Percentiles rank a stretch among this genome's conserved stretches.
Conservation (phyloP, 1,140 invertebrate species). For the Callitettix versicolor region DNA sequence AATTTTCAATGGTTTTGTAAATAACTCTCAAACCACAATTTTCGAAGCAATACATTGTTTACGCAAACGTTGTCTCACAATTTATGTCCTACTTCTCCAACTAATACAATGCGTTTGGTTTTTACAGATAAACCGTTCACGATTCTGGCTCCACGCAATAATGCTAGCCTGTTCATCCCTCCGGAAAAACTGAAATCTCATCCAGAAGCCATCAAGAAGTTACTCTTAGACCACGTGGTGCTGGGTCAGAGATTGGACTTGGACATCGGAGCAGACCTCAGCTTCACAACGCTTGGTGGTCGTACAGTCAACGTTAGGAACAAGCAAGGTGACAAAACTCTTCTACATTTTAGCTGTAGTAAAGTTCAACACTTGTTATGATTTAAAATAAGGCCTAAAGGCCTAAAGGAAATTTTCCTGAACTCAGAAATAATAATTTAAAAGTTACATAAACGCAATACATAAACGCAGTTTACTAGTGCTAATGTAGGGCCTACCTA, state of each 20-base stretch:
- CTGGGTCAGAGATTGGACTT: constrained; percentile 34
- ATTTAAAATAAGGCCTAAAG: background rate
- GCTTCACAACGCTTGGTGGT: constrained; percentile 40
- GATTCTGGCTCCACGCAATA: constrained; percentile 44
- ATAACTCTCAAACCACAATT: too few relatives aligned
- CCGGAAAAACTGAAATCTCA: constrained; percentile 33
- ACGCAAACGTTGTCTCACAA: too few relatives aligned
- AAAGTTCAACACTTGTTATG: background rate
- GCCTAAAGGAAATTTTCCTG: too few relatives aligned
- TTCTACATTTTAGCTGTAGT: background rate
- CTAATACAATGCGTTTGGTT: too few relatives aligned
- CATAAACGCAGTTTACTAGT: too few relatives aligned
- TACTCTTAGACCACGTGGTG: constrained; percentile 45
- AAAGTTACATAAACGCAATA: too few relatives aligned
- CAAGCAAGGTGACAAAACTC: constrained; percentile 32
- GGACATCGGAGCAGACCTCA: constrained; percentile 33
- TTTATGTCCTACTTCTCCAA: too few relatives aligned
- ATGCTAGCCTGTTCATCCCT: constrained; percentile 33
- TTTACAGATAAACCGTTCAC: constrained; percentile 45
- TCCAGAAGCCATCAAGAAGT: constrained; percentile 37
- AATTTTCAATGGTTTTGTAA: too few relatives aligned
- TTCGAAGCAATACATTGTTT: too few relatives aligned
- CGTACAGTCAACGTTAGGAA: constrained; percentile 35
- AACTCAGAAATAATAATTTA: too few relatives aligned
- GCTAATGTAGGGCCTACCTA: too few relatives aligned